These are phyloP conservation scores for Marmota monax DNA, from an alignment of 2,113 vertebrate species.

Conservation along the genomic window DNA sequence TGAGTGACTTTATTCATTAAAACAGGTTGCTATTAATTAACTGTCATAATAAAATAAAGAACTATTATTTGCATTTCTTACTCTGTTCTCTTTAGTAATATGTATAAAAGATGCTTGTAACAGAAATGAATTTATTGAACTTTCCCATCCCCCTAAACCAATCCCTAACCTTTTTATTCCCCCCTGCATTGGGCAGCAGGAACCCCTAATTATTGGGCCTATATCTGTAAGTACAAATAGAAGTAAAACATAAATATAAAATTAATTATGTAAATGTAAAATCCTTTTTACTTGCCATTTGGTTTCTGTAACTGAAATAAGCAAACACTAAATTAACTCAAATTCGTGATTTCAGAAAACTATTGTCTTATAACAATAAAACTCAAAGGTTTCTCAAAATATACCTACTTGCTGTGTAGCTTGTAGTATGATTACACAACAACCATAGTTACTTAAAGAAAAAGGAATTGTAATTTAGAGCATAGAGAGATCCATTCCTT, in stretches of 20 bases:
- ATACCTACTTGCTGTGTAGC: slow-evolving; percentile 35
- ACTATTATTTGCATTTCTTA: slow-evolving; percentile 92
- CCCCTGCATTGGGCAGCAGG: slow-evolving; percentile 84
- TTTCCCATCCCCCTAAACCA: neutral
- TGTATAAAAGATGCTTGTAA: slow-evolving; percentile 91
- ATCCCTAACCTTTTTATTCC: slow-evolving; percentile 35
- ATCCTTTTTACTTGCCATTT: slow-evolving; percentile 86
- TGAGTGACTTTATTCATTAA: slow-evolving; percentile 94
- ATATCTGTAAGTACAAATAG: slow-evolving; percentile 85
- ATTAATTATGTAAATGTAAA: slow-evolving; percentile 88
- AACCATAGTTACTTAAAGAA: neutral
- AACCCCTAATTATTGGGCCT: slow-evolving; percentile 88
- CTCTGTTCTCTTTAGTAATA: slow-evolving; percentile 88
- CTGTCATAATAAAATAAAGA: slow-evolving; percentile 95
- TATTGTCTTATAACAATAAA: slow-evolving; percentile 75
- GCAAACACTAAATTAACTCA: slow-evolving; percentile 83
- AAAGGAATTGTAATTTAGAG: slow-evolving; percentile 24
- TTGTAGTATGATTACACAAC: slow-evolving; percentile 26
- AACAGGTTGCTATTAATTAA: slow-evolving; percentile 95
- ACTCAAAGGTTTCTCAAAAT: slow-evolving; percentile 80
- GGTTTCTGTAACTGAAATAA: slow-evolving; percentile 83
- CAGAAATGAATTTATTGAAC: slow-evolving; percentile 88
- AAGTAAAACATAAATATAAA: slow-evolving; percentile 90
- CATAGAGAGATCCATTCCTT: neutral
- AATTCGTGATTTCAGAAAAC: slow-evolving; percentile 78